Conservation (phyloP, 1,140 invertebrate genomes). For the Brachionus sp. region DNA sequence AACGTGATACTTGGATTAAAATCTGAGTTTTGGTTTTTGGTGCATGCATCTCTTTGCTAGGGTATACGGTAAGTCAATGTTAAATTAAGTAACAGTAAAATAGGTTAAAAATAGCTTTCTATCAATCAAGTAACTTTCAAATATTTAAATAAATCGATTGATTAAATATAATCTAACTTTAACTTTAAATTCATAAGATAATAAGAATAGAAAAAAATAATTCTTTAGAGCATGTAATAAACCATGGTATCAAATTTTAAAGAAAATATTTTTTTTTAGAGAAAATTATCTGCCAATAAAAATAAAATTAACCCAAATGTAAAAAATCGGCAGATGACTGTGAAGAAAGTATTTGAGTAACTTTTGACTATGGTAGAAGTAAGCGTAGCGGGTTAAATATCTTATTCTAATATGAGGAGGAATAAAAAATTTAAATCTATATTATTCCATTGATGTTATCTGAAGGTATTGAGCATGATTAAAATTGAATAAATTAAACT, state of each 20-base stretch:
- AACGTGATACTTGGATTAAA: too few relatives aligned
- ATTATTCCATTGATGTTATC: background rate
- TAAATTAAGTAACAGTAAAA: too few relatives aligned
- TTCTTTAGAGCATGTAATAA: background rate
- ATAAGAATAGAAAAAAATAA: background rate
- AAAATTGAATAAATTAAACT: slow-evolving; percentile 5
- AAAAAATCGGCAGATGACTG: background rate
- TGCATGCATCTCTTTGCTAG: too few relatives aligned
- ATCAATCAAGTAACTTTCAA: background rate
- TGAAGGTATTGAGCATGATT: background rate
- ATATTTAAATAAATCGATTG: background rate
- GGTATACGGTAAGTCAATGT: too few relatives aligned
- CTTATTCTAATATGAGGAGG: background rate
- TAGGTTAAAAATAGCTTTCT: background rate
- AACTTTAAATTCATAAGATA: background rate
- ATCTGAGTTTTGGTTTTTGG: too few relatives aligned
- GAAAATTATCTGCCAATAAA: too few relatives aligned
- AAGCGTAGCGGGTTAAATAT: background rate
- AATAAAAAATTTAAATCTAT: background rate
- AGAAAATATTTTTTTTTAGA: background rate
- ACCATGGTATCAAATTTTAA: background rate
- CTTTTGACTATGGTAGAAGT: background rate
- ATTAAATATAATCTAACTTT: background rate
- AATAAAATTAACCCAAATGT: too few relatives aligned
- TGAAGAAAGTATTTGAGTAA: background rate